Evolutionary conservation across 2,797 vertebrate genomes (phyloP).

Genomic region (Lepus townsendii): DNA sequence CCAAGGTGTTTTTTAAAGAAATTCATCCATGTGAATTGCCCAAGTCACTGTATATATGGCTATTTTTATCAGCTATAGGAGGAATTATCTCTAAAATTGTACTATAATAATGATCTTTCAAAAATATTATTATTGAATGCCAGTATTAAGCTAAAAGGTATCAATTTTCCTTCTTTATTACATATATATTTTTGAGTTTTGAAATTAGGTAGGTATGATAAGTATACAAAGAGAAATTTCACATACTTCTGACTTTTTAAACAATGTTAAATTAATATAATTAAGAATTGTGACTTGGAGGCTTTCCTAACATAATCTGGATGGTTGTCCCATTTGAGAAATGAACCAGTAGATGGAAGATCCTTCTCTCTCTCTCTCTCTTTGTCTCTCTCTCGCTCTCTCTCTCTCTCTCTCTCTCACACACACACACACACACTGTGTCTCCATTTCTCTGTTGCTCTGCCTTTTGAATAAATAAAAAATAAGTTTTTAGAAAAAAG

Average conservation of each 20-base stretch:
- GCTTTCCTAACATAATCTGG: too few relatives aligned
- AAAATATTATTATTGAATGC: slow-evolving; percentile 8
- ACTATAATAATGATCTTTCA: slow-evolving; percentile 8
- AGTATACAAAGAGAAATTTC: not conserved
- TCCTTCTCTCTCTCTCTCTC: too few relatives aligned
- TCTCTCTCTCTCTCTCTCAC: too few relatives aligned
- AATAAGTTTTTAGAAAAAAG: too few relatives aligned
- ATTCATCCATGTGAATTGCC: not conserved
- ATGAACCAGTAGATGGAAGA: too few relatives aligned
- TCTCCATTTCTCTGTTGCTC: too few relatives aligned
- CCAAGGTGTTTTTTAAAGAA: slow-evolving; percentile 13
- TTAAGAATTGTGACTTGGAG: not conserved
- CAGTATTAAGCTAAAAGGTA: slow-evolving; percentile 20
- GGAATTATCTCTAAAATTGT: not conserved
- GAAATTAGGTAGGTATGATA: not conserved
- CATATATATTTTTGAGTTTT: slow-evolving; percentile 57
- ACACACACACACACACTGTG: too few relatives aligned
- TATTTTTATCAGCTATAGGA: slow-evolving; percentile 1
- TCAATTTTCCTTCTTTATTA: not conserved
- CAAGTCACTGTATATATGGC: not conserved
- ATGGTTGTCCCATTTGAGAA: too few relatives aligned
- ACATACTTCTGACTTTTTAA: not conserved
- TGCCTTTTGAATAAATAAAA: too few relatives aligned
- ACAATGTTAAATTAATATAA: slow-evolving; percentile 26
- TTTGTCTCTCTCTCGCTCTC: too few relatives aligned